Conservation (phyloP, 2,888 invertebrate species). For the Urechis unicinctus region DNA sequence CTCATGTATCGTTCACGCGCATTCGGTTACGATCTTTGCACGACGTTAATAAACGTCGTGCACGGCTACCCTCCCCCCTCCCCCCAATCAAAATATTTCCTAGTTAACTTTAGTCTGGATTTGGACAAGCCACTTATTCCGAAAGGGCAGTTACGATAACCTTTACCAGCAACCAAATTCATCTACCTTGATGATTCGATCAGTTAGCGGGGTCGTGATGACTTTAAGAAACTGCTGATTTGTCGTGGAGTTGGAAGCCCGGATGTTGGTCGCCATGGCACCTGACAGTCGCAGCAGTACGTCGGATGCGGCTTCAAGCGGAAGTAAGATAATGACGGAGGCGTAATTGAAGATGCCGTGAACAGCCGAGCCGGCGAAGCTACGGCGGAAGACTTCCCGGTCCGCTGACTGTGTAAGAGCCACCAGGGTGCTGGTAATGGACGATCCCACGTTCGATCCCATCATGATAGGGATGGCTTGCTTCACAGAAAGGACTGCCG, state of each 20-base stretch:
- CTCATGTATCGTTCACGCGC: too few species aligned
- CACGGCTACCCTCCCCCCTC: too few species aligned
- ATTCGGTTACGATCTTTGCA: too few species aligned
- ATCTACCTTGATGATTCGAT: constrained; percentile 45
- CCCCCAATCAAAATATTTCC: too few species aligned
- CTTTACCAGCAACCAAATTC: too few species aligned
- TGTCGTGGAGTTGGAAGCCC: too few species aligned
- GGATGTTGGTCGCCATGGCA: constrained; percentile 5
- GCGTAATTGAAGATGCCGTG: constrained; percentile 59
- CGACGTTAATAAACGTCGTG: too few species aligned
- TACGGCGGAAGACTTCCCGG: constrained; percentile 52
- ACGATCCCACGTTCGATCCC: constrained; percentile 58
- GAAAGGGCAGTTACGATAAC: too few species aligned
- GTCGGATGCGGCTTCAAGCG: constrained; percentile 51
- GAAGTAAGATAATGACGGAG: constrained; percentile 53
- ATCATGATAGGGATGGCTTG: constrained; percentile 56
- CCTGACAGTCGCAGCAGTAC: constrained; percentile 9
- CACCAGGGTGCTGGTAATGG: constrained; percentile 57
- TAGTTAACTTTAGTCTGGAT: too few species aligned
- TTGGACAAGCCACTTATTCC: too few species aligned
- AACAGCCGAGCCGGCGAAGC: constrained; percentile 56
- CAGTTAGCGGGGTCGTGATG: constrained; percentile 53
- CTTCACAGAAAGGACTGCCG: constrained; percentile 45
- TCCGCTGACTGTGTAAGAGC: constrained; percentile 47
- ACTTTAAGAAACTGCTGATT: constrained; percentile 48